phyloP scores from a whole-genome alignment of 2,888 invertebrate species.

The Auanema freiburgensis region DNA sequence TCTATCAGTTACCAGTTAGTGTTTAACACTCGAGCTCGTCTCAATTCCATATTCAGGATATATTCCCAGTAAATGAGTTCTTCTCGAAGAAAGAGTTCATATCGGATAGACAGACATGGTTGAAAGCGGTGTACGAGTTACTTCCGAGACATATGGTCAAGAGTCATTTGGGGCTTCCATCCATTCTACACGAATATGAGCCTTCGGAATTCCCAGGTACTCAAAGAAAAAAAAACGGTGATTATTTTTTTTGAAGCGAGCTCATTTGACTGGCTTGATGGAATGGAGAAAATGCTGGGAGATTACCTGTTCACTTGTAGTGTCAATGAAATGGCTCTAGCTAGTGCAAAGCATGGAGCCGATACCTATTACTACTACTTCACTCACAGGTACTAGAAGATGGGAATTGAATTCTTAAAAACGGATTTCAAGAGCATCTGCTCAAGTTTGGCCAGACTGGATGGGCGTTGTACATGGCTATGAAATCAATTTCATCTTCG shows the following conservation, averaged over 20 bases:
- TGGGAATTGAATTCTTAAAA: background rate
- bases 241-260: conserved; percentile 26
- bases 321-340: conserved; percentile 87
- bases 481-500: conserved; percentile 90
- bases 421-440: conserved; percentile 39
- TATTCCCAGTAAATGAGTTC: conserved; percentile 71
- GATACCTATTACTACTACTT: conserved; percentile 70
- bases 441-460: conserved; percentile 85
- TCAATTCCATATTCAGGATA: too few species aligned
- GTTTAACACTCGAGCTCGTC: too few species aligned
- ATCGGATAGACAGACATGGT: conserved; percentile 54
- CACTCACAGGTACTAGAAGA: conserved; percentile 48
- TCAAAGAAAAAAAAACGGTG: conserved; percentile 66
- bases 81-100: conserved; percentile 61
- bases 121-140: conserved; percentile 52
- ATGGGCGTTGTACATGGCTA: conserved; percentile 93
- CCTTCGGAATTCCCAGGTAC: conserved; percentile 87
- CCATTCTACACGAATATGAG: conserved; percentile 88
- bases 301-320: conserved; percentile 81
- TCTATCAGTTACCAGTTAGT: conserved; percentile 77
- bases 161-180: conserved; percentile 70
- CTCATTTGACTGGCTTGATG: conserved; percentile 54
- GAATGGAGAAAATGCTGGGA: conserved; percentile 79
- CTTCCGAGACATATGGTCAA: conserved; percentile 56
- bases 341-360: conserved; percentile 84